Base-by-base conservation (phyloP, 2,888 invertebrate genomes). In the Drosophila fungiperda region DNA sequence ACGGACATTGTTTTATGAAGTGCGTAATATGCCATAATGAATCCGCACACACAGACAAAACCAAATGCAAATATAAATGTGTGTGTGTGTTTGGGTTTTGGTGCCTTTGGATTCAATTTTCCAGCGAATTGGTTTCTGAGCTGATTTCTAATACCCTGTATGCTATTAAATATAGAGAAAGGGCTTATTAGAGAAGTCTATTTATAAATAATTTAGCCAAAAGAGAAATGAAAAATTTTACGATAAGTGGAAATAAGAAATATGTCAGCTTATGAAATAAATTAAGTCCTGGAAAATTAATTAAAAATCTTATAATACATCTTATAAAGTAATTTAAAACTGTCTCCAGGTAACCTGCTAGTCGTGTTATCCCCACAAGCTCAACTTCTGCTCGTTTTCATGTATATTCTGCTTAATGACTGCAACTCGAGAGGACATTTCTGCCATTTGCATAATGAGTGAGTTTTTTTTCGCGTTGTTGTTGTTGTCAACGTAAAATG, bases 381-480 rank as follows among this genome's bases (percentile, higher is more conserved):
- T 7, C 20, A 12, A 3, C 20, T 49, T 2, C 9, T 12, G 40
- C n/a, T n/a, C 35, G 38, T 49, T 68, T 42, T 60, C 42, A 58
- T 67, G 36, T 32, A 48, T 62, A 62, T 69, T 66, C 58, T 69
- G 72, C 73, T 85, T 77, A 85, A 83, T 83, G 86, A 73, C 61
- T 74, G 70, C 67, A 66, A 65, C 70, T 58, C 65, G 64, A 66
- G 76, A 61, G 68, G 57, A 68, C 76, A 65, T 52, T 82, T 62
- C n/a, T 15, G 23, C 33, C 59, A 74, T 85, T 81, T 85, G 81
- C 84, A 85, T 85, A 85, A 85, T 85, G 73, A 87, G 71, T 29
- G 55, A 54, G 48, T 40, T 49, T 48, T n/a, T 35, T 35, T 52
- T 32, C n/a, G 1, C 29, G 26, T 9, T 50, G n/a, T 6, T 50